These are phyloP conservation scores for Cyclargus thomasi DNA, from an alignment of 1,140 invertebrate genomes.

Conservation along the genomic window DNA sequence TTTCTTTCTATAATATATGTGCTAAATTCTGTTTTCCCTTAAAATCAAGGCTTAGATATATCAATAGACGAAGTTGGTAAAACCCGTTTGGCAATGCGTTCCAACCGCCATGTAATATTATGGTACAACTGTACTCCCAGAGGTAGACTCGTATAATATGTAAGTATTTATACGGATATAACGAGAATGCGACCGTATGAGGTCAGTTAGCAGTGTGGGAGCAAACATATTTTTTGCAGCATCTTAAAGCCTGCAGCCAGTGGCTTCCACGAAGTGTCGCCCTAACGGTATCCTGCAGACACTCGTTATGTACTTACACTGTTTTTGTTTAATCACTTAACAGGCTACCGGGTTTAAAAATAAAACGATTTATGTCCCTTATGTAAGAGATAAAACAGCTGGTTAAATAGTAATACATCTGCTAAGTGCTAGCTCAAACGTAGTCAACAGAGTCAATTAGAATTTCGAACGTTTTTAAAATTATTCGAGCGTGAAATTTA, in stretches of 20 bases:
- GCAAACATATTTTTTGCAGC: constrained; percentile 35
- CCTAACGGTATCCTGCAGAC: constrained; percentile 46
- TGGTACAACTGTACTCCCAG: background rate
- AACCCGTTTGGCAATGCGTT: background rate
- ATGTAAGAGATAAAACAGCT: background rate
- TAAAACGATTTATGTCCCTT: constrained; percentile 14
- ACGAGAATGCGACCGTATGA: constrained; percentile 35
- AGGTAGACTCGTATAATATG: constrained; percentile 3
- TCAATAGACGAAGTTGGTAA: background rate
- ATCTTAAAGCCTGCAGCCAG: constrained; percentile 27
- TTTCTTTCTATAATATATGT: too few species aligned
- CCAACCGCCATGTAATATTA: background rate
- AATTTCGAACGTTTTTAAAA: background rate
- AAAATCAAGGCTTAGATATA: too few species aligned
- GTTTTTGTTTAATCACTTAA: constrained; percentile 10
- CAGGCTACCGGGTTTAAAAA: constrained; percentile 1
- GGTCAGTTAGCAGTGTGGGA: constrained; percentile 35
- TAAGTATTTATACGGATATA: constrained; percentile 28
- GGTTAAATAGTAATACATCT: too few species aligned
- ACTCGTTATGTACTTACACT: constrained; percentile 21
- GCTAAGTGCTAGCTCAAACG: too few species aligned
- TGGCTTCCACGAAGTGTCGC: constrained; percentile 55
- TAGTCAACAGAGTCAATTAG: too few species aligned
- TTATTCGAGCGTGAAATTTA: background rate
- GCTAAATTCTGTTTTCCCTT: too few species aligned